A percentile compares a stretch with the other conserved stretches of the same genome.
Evolutionary conservation across 2,797 vertebrate species (phyloP).

Genomic region (Holocentrus rufus): DNA sequence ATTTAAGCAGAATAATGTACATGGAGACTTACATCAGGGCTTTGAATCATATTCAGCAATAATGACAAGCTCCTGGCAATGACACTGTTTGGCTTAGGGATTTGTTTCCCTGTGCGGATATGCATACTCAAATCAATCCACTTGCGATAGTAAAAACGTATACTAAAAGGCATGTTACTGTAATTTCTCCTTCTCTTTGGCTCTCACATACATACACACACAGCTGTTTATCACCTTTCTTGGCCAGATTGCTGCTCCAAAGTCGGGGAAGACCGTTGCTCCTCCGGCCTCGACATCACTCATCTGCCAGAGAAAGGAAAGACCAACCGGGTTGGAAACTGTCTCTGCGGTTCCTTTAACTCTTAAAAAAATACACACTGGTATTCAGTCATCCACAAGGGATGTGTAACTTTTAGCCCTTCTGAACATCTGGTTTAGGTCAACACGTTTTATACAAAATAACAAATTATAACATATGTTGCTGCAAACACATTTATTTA

Average conservation of each 20-base stretch:
- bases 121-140: no score
- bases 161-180: no score
- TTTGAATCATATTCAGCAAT: no score
- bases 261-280: slow-evolving; percentile 96
- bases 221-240: slow-evolving; percentile 85
- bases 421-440: background rate
- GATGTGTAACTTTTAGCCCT: background rate
- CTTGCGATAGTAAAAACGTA: no score
- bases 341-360: background rate
- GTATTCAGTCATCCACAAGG: background rate
- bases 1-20: no score
- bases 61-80: no score
- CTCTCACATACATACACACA: slow-evolving; percentile 1
- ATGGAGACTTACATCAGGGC: no score
- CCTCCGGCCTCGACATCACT: slow-evolving; percentile 96
- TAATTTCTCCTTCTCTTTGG: no score
- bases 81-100: no score
- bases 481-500: no score
- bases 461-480: background rate
- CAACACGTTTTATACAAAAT: background rate
- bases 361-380: background rate
- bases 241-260: slow-evolving; percentile 93
- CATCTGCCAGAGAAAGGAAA: slow-evolving; percentile 84
- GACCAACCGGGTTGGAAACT: slow-evolving; percentile 11
- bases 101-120: no score